These are phyloP conservation scores for Eilema caniola DNA, from an alignment of 2,888 invertebrate genomes.

Conservation along the genomic window DNA sequence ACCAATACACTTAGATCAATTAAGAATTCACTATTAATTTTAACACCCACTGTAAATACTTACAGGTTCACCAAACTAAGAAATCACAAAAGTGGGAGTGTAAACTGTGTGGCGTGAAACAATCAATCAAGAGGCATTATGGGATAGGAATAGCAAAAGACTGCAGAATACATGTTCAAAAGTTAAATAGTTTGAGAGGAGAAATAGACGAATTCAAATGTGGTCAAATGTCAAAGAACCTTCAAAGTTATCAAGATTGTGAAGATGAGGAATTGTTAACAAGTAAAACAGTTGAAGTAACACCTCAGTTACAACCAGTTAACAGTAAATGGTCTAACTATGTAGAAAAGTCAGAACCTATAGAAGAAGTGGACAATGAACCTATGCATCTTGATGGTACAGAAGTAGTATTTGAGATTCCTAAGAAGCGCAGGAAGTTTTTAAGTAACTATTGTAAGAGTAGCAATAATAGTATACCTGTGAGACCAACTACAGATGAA, in stretches of 20 bases:
- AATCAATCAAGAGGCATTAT: conserved; percentile 88
- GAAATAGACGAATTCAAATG: conserved; percentile 56
- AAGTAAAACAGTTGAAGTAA: background rate
- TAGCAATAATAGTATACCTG: background rate
- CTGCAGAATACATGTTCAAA: conserved; percentile 88
- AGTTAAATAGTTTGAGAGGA: conserved; percentile 83
- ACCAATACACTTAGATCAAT: too few relatives aligned
- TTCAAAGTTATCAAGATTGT: conserved; percentile 39
- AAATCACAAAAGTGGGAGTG: conserved; percentile 91
- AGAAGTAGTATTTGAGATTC: conserved; percentile 68
- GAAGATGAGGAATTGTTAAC: conserved; percentile 22
- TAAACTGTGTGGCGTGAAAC: conserved; percentile 91
- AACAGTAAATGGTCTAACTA: conserved; percentile 70
- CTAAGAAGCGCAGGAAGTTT: conserved; percentile 51
- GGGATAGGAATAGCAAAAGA: conserved; percentile 88
- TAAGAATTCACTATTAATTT: background rate
- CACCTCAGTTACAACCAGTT: conserved; percentile 14
- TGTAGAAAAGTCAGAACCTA: conserved; percentile 47
- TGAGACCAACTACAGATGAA: background rate
- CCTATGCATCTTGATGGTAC: conserved; percentile 53
- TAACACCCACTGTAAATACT: conserved; percentile 22
- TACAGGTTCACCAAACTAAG: conserved; percentile 91
- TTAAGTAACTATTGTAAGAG: background rate
- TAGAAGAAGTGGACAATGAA: conserved; percentile 38
- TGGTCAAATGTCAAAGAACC: conserved; percentile 28